Evolutionary conservation across 1,140 invertebrate species (phyloP), one percentile per base, ranked within the genome.

Genomic region (Bombus confusus): DNA sequence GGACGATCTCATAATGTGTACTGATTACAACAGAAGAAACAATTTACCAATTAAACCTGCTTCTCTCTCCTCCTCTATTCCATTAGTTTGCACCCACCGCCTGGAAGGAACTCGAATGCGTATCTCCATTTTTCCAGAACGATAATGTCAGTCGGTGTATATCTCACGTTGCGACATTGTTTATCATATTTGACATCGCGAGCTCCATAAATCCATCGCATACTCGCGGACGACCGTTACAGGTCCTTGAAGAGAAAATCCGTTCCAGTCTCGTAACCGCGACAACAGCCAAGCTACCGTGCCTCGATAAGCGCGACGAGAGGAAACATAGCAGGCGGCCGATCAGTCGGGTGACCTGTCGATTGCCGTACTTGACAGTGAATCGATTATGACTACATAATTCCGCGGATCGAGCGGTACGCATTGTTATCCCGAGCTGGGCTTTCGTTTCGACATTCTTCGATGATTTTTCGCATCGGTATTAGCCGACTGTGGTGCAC

Each of bases 321-420:
- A 76, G 13, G 13, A 31, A 31, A 13, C 31, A 34, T 31, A 68
- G 43, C 47, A 43, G 28, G 22, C 68, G n/a, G 59, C 41, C 72
- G 22, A 22, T 12, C 68, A n/a, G 25, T 18, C 68, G 71, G 39
- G 3, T 9, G 28, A 43, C 81, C 41, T 66, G 52, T 52, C 52
- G 22, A 71, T 57, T 28, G 68, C 13, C 74, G 87, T 73, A 80
- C 86, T 88, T 88, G 87, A 77, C 87, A 87, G 82, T 87, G 87
- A 88, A 87, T 76, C 81, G 57, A 88, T 87, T 87, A 80, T 74
- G 52, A 71, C 71, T 68, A 62, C 74, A 62, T 85, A 79, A 68
- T 57, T 72, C 43, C 59, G 43, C n/a, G n/a, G 25, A 4, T 68
- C 15, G 34, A 12, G 31, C 31, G 76, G 4, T 62, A 62, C n/a